Conservation (phyloP, 2,888 invertebrate genomes). For the Sinohyriopsis cumingii region DNA sequence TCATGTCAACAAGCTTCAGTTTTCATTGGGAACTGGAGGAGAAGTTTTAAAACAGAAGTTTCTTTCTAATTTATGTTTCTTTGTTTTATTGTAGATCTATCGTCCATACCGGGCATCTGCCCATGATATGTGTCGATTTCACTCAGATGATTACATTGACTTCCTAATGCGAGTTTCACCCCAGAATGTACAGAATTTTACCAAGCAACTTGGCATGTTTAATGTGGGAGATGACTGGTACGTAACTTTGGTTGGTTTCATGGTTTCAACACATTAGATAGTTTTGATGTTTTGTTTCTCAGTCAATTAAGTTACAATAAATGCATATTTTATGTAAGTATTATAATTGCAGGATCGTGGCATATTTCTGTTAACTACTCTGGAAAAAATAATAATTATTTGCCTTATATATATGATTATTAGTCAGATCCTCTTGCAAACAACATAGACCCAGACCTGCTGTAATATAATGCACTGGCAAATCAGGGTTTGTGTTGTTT, state of each 20-base stretch:
- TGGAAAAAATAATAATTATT: no score
- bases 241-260: conserved; percentile 16
- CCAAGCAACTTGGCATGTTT: conserved; percentile 93
- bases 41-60: no score
- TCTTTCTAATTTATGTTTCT: not conserved
- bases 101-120: conserved; percentile 93
- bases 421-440: no score
- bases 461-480: no score
- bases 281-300: not conserved
- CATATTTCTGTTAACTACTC: no score
- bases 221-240: conserved; percentile 97
- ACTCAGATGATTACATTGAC: conserved; percentile 98
- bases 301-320: not conserved
- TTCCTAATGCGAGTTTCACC: conserved; percentile 96
- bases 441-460: no score
- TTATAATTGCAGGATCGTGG: no score
- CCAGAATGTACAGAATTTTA: conserved; percentile 92
- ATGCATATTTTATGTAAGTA: not conserved
- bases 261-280: not conserved
- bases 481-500: no score
- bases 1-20: no score
- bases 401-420: no score
- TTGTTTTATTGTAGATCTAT: conserved; percentile 81
- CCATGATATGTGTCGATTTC: conserved; percentile 98
- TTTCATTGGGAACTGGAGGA: no score